Evolutionary conservation across 2,888 invertebrate genomes (phyloP).

Genomic region (Lochmaea crataegi): DNA sequence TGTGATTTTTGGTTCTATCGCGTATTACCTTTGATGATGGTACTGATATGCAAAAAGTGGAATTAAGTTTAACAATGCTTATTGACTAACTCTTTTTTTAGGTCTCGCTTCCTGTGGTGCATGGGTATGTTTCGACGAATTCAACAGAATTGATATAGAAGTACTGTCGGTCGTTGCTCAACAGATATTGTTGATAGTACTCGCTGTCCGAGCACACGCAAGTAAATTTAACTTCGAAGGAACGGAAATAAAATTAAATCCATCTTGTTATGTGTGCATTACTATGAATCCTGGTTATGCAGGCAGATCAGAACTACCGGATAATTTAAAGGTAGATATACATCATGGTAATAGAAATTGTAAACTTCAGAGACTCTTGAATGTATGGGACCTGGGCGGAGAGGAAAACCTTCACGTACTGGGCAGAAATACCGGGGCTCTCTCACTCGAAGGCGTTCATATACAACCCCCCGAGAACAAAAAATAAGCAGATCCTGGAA

Average conservation of each 20-base stretch:
- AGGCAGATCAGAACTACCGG: constrained; percentile 84
- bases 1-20: no score
- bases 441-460: no score
- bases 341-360: not conserved
- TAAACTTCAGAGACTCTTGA: no score
- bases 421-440: no score
- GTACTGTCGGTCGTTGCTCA: constrained; percentile 89
- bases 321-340: constrained; percentile 75
- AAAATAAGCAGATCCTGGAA: no score
- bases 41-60: no score
- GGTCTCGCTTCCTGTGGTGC: constrained; percentile 84
- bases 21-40: no score
- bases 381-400: no score
- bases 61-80: no score
- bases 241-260: constrained; percentile 78
- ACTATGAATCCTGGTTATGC: constrained; percentile 87
- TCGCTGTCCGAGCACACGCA: constrained; percentile 76
- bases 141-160: constrained; percentile 71
- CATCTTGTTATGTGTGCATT: constrained; percentile 83
- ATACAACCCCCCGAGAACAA: no score
- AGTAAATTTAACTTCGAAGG: constrained; percentile 83
- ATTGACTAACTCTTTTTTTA: constrained; percentile 73
- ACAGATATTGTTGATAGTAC: constrained; percentile 83
- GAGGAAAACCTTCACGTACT: no score
- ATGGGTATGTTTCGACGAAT: constrained; percentile 92